Conservation (phyloP, 2,888 invertebrate genomes). For the Caradrina clavipalpis region DNA sequence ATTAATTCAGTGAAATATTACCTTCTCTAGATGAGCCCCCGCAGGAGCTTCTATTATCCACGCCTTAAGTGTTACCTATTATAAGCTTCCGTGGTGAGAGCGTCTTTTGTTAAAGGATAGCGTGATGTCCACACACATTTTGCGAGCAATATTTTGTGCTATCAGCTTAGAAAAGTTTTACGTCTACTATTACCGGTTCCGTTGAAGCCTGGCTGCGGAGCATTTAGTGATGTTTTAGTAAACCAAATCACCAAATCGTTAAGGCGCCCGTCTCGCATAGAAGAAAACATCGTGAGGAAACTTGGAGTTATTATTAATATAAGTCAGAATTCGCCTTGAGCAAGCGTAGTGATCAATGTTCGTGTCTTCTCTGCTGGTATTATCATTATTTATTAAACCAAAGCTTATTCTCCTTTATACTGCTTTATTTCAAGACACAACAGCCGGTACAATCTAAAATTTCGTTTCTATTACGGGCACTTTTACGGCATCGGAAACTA, state of each 20-base stretch:
- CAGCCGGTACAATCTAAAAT: slow-evolving; percentile 40
- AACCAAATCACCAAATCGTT: too few relatives aligned
- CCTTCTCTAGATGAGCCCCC: slow-evolving; percentile 49
- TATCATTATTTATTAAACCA: neutral
- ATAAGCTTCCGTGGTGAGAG: slow-evolving; percentile 25
- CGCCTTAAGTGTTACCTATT: slow-evolving; percentile 26
- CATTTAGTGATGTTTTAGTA: slow-evolving; percentile 28
- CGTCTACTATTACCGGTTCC: slow-evolving; percentile 1
- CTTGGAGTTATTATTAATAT: too few relatives aligned
- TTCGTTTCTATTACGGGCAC: slow-evolving; percentile 42
- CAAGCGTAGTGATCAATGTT: too few relatives aligned
- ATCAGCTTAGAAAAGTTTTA: neutral
- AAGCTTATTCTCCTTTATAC: slow-evolving; percentile 32
- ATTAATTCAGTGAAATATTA: slow-evolving; percentile 65
- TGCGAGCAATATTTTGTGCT: slow-evolving; percentile 22
- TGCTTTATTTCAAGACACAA: slow-evolving; percentile 14
- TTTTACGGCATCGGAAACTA: slow-evolving; percentile 48
- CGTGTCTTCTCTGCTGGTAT: too few relatives aligned
- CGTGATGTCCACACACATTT: slow-evolving; percentile 34
- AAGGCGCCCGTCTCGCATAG: too few relatives aligned
- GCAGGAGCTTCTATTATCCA: slow-evolving; percentile 38
- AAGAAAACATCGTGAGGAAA: too few relatives aligned
- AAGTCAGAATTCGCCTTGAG: too few relatives aligned
- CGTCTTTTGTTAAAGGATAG: slow-evolving; percentile 43
- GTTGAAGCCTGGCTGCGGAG: slow-evolving; percentile 3